These are phyloP conservation scores for Grapholita molesta DNA, from an alignment of 1,140 invertebrate genomes.

Conservation along the genomic window DNA sequence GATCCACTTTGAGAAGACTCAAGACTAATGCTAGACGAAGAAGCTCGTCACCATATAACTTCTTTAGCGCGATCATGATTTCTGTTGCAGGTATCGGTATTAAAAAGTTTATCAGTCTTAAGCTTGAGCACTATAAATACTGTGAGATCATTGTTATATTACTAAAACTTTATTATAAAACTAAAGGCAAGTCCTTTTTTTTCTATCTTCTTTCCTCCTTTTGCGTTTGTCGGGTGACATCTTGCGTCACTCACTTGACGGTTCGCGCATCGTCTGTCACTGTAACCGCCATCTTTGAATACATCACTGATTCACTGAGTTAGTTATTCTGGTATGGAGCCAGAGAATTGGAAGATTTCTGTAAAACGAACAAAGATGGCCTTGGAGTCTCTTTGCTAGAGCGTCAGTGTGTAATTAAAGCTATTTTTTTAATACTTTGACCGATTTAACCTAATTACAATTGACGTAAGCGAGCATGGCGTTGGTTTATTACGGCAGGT, in stretches of 20 bases:
- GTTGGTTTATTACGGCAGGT: not conserved
- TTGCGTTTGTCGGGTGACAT: conserved; percentile 71
- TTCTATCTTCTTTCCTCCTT: conserved; percentile 41
- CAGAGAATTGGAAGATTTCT: conserved; percentile 22
- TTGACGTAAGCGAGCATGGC: not conserved
- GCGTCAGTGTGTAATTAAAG: not conserved
- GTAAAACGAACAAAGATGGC: not conserved
- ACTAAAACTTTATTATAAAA: conserved; percentile 24
- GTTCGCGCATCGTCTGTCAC: conserved; percentile 22
- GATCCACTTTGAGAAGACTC: conserved; percentile 86
- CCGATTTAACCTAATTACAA: not conserved
- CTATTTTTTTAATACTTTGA: not conserved
- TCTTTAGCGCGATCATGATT: conserved; percentile 85
- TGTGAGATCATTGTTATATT: conserved; percentile 58
- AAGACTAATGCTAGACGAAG: conserved; percentile 87
- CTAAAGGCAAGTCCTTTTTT: conserved; percentile 50
- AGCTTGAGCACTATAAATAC: conserved; percentile 67
- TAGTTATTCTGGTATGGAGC: conserved; percentile 35
- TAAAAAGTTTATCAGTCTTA: conserved; percentile 21
- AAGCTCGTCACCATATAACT: conserved; percentile 87
- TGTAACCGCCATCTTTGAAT: conserved; percentile 35
- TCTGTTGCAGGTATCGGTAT: conserved; percentile 24
- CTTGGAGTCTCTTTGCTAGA: conserved; percentile 6
- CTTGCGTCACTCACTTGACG: conserved; percentile 50
- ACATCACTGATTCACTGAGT: conserved; percentile 52